Conservation (phyloP, 1,140 invertebrate genomes). For the Cyclina sinensis region DNA sequence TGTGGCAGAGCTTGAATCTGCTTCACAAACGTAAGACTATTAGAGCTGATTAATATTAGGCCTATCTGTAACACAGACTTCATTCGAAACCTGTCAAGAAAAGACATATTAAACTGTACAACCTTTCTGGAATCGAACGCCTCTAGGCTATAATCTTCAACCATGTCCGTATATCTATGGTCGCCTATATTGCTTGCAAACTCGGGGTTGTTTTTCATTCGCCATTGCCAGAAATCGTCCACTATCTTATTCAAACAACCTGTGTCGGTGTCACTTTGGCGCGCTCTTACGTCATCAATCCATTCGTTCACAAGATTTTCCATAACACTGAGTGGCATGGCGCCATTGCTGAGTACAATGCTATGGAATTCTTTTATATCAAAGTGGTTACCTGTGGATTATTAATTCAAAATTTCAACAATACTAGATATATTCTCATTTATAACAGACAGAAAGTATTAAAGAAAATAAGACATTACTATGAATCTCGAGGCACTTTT, state of each 20-base stretch:
- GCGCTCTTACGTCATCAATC: conserved; percentile 45
- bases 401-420: too few species aligned
- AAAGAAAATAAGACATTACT: too few species aligned
- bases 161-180: conserved; percentile 24
- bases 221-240: conserved; percentile 58
- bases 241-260: neutral
- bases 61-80: too few species aligned
- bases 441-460: too few species aligned
- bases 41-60: too few species aligned
- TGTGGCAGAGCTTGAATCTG: too few species aligned
- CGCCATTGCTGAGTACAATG: conserved; percentile 69
- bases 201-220: conserved; percentile 55
- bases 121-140: conserved; percentile 49
- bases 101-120: conserved; percentile 16
- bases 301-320: conserved; percentile 71
- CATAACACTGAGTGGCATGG: conserved; percentile 72
- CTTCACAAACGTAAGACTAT: too few species aligned
- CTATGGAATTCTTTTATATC: conserved; percentile 75
- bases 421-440: too few species aligned
- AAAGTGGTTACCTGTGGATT: conserved; percentile 71
- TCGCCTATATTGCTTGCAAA: conserved; percentile 62
- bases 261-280: neutral
- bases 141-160: conserved; percentile 41
- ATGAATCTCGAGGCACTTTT: too few species aligned
- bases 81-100: too few species aligned